Conservation (phyloP, 2,888 invertebrate genomes). For the Chymomyza procnemis region DNA sequence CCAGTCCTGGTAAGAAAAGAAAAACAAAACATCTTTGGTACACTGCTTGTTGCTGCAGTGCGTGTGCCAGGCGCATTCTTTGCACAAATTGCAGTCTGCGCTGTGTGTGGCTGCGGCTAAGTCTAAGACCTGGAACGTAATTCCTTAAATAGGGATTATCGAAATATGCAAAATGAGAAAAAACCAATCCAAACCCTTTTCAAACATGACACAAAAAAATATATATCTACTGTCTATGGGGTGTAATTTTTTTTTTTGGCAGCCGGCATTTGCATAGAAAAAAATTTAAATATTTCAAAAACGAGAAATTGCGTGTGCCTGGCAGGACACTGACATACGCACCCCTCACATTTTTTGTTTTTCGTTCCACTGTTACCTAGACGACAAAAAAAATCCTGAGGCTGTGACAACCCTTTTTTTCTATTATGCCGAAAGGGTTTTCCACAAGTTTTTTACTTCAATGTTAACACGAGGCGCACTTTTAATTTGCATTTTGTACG, state of each 20-base stretch:
- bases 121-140: not conserved
- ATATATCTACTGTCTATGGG: slow-evolving; percentile 30
- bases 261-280: slow-evolving; percentile 64
- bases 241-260: slow-evolving; percentile 51
- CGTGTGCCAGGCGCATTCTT: slow-evolving; percentile 60
- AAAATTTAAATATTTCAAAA: slow-evolving; percentile 55
- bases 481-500: slow-evolving; percentile 77
- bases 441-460: slow-evolving; percentile 48
- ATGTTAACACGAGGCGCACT: slow-evolving; percentile 40
- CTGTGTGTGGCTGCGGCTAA: slow-evolving; percentile 48
- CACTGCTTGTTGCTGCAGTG: slow-evolving; percentile 22
- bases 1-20: not conserved
- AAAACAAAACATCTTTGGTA: no score
- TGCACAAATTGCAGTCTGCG: slow-evolving; percentile 43
- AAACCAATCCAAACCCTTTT: slow-evolving; percentile 46
- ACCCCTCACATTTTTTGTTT: slow-evolving; percentile 55
- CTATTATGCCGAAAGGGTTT: slow-evolving; percentile 61
- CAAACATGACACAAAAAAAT: slow-evolving; percentile 30
- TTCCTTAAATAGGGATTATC: slow-evolving; percentile 53
- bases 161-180: slow-evolving; percentile 50
- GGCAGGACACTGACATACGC: slow-evolving; percentile 67
- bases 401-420: slow-evolving; percentile 75
- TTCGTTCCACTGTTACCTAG: slow-evolving; percentile 49
- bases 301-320: slow-evolving; percentile 54
- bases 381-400: slow-evolving; percentile 57